Evolutionary conservation across 2,888 invertebrate species (phyloP), one percentile per base, ranked within the genome.

Genomic region (Amblyjoppa proteus): DNA sequence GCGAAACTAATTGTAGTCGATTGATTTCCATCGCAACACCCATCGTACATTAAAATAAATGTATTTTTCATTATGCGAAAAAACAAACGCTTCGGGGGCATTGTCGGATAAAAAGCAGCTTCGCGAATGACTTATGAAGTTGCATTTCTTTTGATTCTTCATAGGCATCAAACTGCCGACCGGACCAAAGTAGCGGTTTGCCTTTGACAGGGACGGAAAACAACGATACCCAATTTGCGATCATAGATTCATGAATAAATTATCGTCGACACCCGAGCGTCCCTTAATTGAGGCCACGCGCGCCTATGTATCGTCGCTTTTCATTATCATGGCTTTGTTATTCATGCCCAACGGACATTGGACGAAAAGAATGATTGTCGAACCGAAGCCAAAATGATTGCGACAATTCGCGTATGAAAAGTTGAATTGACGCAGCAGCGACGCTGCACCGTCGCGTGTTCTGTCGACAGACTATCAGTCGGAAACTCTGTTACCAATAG

Each of bases 401-500:
- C 31, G 31, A n/a, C 13, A 34, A 16, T 61, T 61, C 16, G n/a
- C 61, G 1, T 25, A 1, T 13, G 34, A 61, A 61, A 61, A 61
- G 31, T 34, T 34, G 28, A 61, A 34, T 61, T 16, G 16, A 16
- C 61, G 16, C 34, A 1, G 16, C 61, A 1, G 61, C 6, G 61
- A 2, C 61, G 28, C 0, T 61, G 34, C 25, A 45, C 28, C 28
- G 13, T 56, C 68, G 56, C 34, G 49, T 81, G 66, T 81, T 74
- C 68, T 34, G 53, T 34, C 45, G 51, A 61, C 70, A 41, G 75
- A 77, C 76, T 51, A 71, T 77, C 70, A 82, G 82, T 77, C 64
- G 71, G 58, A 82, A 77, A 82, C 61, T 82, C 71, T 34, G 82
- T 82, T 82, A 82, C 64, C 70, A 45, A 70, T 82, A 71, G 77